These are phyloP conservation scores for Crax fasciolata DNA, from an alignment of 2,797 vertebrate species.

Conservation along the genomic window DNA sequence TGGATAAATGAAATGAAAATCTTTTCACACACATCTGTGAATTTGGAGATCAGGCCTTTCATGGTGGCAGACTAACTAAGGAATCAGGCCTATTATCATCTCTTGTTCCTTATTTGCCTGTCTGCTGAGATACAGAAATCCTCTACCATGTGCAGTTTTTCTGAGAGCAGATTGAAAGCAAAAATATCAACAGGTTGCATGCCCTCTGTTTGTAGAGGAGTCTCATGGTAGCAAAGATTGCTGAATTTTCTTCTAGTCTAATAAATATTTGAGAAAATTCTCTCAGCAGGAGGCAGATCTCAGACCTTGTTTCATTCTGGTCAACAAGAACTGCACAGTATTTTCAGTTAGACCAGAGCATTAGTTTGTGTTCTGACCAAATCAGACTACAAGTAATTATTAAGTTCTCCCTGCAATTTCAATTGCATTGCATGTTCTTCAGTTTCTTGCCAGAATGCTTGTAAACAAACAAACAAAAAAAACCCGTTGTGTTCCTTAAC, in stretches of 20 bases:
- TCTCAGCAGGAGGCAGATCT: background rate
- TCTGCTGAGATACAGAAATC: background rate
- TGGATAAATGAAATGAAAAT: background rate
- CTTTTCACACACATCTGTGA: background rate
- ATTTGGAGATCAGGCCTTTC: background rate
- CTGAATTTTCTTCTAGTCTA: slow-evolving; percentile 3
- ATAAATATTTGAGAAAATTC: background rate
- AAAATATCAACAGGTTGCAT: background rate
- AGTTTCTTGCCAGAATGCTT: background rate
- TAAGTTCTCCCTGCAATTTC: background rate
- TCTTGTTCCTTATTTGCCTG: background rate
- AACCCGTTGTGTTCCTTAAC: background rate
- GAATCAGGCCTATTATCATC: background rate
- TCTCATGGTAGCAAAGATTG: background rate
- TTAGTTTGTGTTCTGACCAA: slow-evolving; percentile 10
- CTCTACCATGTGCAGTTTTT: background rate
- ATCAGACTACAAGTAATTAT: background rate
- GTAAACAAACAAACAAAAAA: background rate
- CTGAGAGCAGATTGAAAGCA: background rate
- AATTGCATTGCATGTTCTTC: background rate
- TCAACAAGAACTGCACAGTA: background rate
- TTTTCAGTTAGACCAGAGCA: background rate
- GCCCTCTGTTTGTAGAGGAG: background rate
- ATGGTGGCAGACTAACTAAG: background rate
- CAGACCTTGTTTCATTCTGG: background rate